Evolutionary conservation across 2,797 vertebrate species (phyloP), one percentile per base, ranked within the genome.

Genomic region (Discoglossus pictus): DNA sequence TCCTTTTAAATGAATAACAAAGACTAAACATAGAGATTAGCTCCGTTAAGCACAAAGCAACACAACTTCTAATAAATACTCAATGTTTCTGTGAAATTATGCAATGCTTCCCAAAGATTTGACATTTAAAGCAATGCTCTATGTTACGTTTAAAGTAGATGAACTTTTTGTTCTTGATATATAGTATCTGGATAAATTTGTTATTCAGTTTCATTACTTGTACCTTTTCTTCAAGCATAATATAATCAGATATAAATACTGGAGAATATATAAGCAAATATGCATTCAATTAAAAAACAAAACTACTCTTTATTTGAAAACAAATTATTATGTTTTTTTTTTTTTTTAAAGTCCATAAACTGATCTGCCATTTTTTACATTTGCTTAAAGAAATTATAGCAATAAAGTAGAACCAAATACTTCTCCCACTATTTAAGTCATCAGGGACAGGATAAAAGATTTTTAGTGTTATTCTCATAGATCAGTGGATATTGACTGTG

Each of bases 121-220:
- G 48, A 52, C 48, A 52, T 52, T 52, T 52, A 16, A 15, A 52
- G 25, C 6, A 16, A 52, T 34, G 24, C 16, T 52, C 17, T 52
- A 25, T 52, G 48, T 13, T 52, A n/a, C 24, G 16, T 52, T 47
- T 52, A 31, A 52, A 52, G 25, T 31, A 52, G 48, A 31, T 52
- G 31, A n/a, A 34, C 48, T n/a, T 31, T 52, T 52, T 52, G 48
- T 52, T 52, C 48, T 52, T 52, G 25, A 34, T 52, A 52, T 52
- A 6, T n/a, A 50, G 23, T 27, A 52, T 34, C 34, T 52, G 25
- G 34, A 34, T 31, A 34, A 17, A 31, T 52, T 31, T 52, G n/a
- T 11, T 21, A 47, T 52, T 52, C 24, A 52, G 17, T 52, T 52
- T 31, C 9, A 35, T 52, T 52, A 8, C 34, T 52, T 34, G 4